Evolutionary conservation across 1,140 invertebrate species (phyloP).

Genomic region (Paraescarpia echinospica): DNA sequence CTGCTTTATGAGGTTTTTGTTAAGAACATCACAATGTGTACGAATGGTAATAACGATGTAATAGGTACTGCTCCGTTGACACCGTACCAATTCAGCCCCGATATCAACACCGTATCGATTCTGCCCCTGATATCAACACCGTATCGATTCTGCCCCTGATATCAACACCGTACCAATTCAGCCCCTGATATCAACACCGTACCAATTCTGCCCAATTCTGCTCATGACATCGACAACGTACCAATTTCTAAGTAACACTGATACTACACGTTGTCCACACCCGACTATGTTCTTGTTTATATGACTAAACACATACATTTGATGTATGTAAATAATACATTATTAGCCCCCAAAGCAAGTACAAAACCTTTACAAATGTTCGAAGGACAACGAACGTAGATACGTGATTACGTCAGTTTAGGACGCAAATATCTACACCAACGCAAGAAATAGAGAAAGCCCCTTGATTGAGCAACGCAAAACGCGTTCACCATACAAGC

Average conservation of each 20-base stretch:
- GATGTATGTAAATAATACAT: neutral
- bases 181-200: neutral
- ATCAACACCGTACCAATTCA: too few species aligned
- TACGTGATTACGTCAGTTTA: neutral
- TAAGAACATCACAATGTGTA: too few species aligned
- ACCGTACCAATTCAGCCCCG: too few species aligned
- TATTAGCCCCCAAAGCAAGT: neutral
- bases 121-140: too few species aligned
- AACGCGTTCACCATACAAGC: neutral
- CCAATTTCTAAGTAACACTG: neutral
- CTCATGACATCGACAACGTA: neutral
- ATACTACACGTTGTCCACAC: neutral
- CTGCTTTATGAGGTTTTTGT: too few species aligned
- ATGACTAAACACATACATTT: neutral
- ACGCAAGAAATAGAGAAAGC: neutral
- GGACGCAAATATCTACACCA: neutral
- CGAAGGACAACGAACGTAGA: neutral
- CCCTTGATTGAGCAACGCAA: neutral
- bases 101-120: too few species aligned
- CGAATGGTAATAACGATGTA: too few species aligned
- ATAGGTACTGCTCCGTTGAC: too few species aligned
- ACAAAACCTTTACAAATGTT: neutral
- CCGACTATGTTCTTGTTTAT: neutral
- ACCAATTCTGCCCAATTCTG: neutral
- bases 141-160: too few species aligned